Percentiles rank a stretch among this genome's conserved stretches.
These are phyloP conservation scores for Lepas anatifera DNA, from an alignment of 2,888 invertebrate species.

Conservation along the genomic window DNA sequence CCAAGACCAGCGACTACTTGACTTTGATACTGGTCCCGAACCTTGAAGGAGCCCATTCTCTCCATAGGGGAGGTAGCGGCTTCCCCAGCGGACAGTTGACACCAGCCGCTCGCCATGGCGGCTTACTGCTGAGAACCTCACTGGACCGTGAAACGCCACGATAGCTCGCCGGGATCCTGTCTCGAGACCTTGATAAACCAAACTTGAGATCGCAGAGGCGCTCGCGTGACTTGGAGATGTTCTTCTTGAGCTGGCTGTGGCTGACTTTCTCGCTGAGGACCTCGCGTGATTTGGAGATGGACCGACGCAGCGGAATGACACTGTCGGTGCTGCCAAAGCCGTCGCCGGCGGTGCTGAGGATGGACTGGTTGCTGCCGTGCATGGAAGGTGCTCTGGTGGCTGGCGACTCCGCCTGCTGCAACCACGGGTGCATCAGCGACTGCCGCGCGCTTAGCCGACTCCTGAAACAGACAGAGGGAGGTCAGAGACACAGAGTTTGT, in stretches of 20 bases:
- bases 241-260: conserved; percentile 28
- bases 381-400: conserved; percentile 1
- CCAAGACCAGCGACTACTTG: not conserved
- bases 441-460: conserved; percentile 45
- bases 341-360: conserved; percentile 15
- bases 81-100: not conserved
- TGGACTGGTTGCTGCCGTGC: not conserved
- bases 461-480: conserved; percentile 36
- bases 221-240: conserved; percentile 31
- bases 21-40: not conserved
- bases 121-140: conserved; percentile 16
- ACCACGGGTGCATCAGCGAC: conserved; percentile 47
- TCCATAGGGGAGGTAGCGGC: not conserved
- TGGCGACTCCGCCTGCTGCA: conserved; percentile 27
- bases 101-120: not conserved
- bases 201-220: conserved; percentile 30
- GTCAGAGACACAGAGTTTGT: too few species aligned
- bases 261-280: conserved; percentile 39
- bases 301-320: conserved; percentile 25
- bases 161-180: conserved; percentile 21
- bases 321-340: not conserved
- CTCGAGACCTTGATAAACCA: conserved; percentile 31
- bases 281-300: conserved; percentile 42
- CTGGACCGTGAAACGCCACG: conserved; percentile 23
- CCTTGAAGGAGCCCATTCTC: not conserved